phyloP scores from a whole-genome alignment of 2,113 vertebrate genomes.

The Butorides virescens region DNA sequence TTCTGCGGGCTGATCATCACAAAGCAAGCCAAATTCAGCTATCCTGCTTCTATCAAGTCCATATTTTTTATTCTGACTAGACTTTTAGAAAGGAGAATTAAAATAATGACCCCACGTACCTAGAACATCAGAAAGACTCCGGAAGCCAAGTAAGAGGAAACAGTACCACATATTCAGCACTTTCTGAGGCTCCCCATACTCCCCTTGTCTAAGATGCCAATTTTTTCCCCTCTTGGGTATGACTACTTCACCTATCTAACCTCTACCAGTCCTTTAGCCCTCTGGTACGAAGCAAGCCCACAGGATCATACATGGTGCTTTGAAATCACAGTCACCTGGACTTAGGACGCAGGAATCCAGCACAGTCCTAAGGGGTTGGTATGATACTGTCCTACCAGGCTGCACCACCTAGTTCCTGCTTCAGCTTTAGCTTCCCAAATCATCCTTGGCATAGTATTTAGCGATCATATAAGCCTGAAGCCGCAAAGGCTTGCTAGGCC shows the following conservation, averaged over 20 bases:
- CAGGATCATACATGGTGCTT: fast-evolving
- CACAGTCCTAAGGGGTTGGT: background rate
- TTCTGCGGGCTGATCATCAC: background rate
- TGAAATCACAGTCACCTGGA: background rate
- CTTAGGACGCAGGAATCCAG: background rate
- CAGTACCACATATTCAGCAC: background rate
- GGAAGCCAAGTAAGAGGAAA: background rate
- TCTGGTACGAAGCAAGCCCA: background rate
- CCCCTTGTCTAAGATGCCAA: background rate
- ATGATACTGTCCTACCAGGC: background rate
- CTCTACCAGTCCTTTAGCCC: background rate
- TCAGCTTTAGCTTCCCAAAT: background rate
- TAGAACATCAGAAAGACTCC: background rate
- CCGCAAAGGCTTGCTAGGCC: background rate
- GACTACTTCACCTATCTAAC: background rate
- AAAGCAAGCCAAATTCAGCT: background rate
- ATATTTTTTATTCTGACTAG: background rate
- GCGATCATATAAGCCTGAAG: background rate
- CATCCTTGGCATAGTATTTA: background rate
- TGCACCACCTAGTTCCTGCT: background rate
- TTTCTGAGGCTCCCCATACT: background rate
- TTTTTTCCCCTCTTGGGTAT: background rate
- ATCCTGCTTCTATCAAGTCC: background rate
- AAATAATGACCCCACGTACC: background rate
- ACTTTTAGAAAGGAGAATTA: background rate